A percentile compares a stretch with the other conserved stretches of the same genome.
phyloP scores from a whole-genome alignment of 2,888 invertebrate species.

The Mythimna loreyi region DNA sequence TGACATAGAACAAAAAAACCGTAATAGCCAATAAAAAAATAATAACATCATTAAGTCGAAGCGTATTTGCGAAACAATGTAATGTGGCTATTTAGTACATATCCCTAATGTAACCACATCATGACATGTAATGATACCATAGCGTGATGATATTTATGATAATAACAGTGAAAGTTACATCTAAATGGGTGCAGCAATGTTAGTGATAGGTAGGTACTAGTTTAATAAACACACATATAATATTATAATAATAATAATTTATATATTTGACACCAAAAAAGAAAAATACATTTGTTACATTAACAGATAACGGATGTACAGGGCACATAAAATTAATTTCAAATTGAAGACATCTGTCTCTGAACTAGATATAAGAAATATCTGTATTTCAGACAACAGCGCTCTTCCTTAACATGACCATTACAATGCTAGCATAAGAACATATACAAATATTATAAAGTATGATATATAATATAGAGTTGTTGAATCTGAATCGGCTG shows the following conservation, averaged over 20 bases:
- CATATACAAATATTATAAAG: too few relatives aligned
- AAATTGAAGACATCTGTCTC: too few relatives aligned
- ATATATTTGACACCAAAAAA: too few relatives aligned
- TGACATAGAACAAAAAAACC: conserved; percentile 6
- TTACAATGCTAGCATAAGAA: too few relatives aligned
- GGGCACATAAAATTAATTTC: too few relatives aligned
- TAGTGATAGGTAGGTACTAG: conserved; percentile 30
- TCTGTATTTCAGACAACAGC: too few relatives aligned
- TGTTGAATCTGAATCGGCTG: too few relatives aligned
- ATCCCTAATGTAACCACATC: conserved; percentile 44
- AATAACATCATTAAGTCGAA: conserved; percentile 39
- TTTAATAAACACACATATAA: conserved; percentile 9
- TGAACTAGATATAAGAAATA: too few relatives aligned
- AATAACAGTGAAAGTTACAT: conserved; percentile 51
- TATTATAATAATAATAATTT: not conserved
- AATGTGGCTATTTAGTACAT: conserved; percentile 25
- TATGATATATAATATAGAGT: too few relatives aligned
- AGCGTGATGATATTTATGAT: conserved; percentile 37
- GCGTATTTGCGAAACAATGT: conserved; percentile 39
- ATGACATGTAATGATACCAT: conserved; percentile 45
- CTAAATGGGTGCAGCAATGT: conserved; percentile 42
- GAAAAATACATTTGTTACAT: too few relatives aligned
- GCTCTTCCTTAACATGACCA: too few relatives aligned
- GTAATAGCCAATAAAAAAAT: conserved; percentile 15
- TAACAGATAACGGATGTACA: too few relatives aligned